Conservation (phyloP, 2,113 vertebrate species). For the Geococcyx californianus region DNA sequence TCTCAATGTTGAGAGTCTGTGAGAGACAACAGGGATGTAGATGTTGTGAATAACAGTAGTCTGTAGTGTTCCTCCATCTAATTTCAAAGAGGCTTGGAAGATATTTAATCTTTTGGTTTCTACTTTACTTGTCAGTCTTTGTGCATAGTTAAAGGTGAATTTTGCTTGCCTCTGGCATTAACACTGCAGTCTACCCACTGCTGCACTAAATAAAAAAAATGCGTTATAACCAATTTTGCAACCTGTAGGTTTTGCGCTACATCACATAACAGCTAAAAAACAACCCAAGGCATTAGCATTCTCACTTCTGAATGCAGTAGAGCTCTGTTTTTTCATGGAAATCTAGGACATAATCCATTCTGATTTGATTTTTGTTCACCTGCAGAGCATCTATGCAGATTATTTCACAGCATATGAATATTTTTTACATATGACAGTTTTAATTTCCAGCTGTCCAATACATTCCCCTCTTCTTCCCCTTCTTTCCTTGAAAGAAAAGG, state of each 20-base stretch:
- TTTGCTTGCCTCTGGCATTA: background rate
- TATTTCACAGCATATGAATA: too few relatives aligned
- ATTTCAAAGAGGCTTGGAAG: background rate
- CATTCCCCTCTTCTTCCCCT: too few relatives aligned
- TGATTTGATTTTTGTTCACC: too few relatives aligned
- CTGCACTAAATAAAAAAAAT: background rate
- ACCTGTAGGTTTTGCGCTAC: background rate
- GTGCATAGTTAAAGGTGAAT: background rate
- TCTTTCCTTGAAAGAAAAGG: too few relatives aligned
- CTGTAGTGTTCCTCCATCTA: background rate
- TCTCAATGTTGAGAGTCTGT: background rate
- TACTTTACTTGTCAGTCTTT: background rate
- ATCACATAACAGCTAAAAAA: background rate
- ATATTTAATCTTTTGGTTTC: background rate
- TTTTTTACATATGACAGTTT: too few relatives aligned
- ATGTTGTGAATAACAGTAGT: background rate
- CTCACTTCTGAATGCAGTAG: background rate
- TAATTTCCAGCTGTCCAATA: too few relatives aligned
- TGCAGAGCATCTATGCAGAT: too few relatives aligned
- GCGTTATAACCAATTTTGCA: background rate
- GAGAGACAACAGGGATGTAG: background rate
- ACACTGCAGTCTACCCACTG: background rate
- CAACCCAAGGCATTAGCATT: background rate
- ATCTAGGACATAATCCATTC: too few relatives aligned
- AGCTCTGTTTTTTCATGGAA: too few relatives aligned